Evolutionary conservation across 2,113 vertebrate species (phyloP).

Genomic region (Arothron firmamentum): DNA sequence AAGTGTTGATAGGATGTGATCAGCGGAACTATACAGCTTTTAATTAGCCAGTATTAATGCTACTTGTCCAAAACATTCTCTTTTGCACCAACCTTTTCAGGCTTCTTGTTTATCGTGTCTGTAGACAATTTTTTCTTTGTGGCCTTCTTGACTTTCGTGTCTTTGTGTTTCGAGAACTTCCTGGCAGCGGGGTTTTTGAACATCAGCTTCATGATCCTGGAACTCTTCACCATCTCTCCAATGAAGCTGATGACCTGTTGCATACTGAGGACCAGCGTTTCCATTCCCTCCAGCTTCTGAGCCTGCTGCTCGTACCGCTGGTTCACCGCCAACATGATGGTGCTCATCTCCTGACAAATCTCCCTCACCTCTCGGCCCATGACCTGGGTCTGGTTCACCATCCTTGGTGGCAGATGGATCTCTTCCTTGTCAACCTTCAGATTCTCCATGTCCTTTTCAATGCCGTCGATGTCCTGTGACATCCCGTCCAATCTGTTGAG

Average conservation of each 20-base stretch:
- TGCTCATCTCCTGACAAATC: conserved; percentile 81
- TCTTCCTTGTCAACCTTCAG: conserved; percentile 77
- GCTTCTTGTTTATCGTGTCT: conserved; percentile 60
- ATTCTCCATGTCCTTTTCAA: conserved; percentile 78
- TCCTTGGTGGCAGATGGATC: conserved; percentile 54
- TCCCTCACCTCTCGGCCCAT: conserved; percentile 70
- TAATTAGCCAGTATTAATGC: no score
- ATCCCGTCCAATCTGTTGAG: conserved; percentile 80
- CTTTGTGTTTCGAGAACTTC: conserved; percentile 64
- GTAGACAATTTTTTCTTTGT: conserved; percentile 66
- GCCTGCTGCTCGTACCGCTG: conserved; percentile 81
- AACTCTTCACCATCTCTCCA: conserved; percentile 80
- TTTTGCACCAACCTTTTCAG: conserved; percentile 70
- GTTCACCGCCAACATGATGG: conserved; percentile 79
- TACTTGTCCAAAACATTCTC: not conserved
- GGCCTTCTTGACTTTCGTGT: conserved; percentile 62
- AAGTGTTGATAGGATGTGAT: no score
- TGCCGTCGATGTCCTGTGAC: conserved; percentile 79
- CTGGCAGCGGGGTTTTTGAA: conserved; percentile 65
- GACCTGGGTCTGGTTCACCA: conserved; percentile 50
- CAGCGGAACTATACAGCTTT: no score
- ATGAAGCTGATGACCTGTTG: conserved; percentile 84
- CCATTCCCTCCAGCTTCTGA: conserved; percentile 83
- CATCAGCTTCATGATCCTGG: conserved; percentile 74
- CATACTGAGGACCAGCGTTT: conserved; percentile 80